Base-by-base conservation (phyloP, 37 sponge, comb jelly and placozoan species). In the Cliona cf. orientalis region DNA sequence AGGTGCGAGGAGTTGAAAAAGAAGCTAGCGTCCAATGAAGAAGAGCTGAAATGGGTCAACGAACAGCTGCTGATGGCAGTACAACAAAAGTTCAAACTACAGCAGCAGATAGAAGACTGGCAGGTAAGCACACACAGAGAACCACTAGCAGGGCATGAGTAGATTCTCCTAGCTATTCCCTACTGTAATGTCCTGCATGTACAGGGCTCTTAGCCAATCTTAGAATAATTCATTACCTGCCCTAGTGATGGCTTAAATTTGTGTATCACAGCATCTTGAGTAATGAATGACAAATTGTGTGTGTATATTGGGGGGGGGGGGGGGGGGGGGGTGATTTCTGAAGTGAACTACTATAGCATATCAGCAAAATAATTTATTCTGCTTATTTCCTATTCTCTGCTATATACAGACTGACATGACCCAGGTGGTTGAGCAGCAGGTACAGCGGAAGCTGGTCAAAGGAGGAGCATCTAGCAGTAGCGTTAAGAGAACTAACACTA, bases 11-110 rank as follows among this genome's bases (percentile, higher is more conserved):
- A 53, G 41, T 36, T 81, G 65, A 37, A 71, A 43, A 69, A 63
- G 31, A 69, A 77, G n/a, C 0, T 74, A 28, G 42, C n/a, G 37
- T 22, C 40, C 7, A 21, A 19, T 22, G 40, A 66, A 62, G 1
- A 42, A 22, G 90, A 90, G 39, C 36, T 72, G 26, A 36, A 56
- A 41, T 46, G 28, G 2, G 71, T 90, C 46, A 80, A 42, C 36
- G 33, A 66, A 14, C 90, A 90, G 41, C 42, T 91, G 41, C 44
- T 79, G 41, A 41, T 44, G 35, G 73, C 75, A 57, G 80, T 82
- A 11, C 26, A 83, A 46, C 91, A 91, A 46, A 91, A 91, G 72
- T 43, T 82, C 34, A 72, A 56, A 29, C 62, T 91, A 21, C 82
- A 84, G 34, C 66, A 82, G 45, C 73, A 86, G 34, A 14, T 91